Conservation (phyloP, 1,140 invertebrate species). For the Acarapis woodi region DNA sequence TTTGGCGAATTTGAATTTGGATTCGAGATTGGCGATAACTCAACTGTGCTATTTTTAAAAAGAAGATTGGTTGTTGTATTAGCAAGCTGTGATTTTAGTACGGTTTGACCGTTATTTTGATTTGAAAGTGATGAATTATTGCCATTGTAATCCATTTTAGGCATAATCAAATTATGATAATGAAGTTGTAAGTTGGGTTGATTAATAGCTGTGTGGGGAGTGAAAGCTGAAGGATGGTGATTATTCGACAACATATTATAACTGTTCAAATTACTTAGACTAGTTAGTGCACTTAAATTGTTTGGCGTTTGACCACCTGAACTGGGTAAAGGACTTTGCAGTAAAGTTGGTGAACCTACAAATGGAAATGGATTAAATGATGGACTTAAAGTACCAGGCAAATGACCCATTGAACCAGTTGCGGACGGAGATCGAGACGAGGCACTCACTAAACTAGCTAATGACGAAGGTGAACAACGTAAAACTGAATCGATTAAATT, state of each 20-base stretch:
- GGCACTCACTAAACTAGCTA: slow-evolving; percentile 65
- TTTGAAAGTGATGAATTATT: neutral
- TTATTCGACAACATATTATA: neutral
- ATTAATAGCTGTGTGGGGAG: neutral
- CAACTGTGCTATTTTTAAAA: too few relatives aligned
- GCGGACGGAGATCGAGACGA: slow-evolving; percentile 23
- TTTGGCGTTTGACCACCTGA: slow-evolving; percentile 5
- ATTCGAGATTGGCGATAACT: too few relatives aligned
- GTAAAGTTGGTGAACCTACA: slow-evolving; percentile 7
- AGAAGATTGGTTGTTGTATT: too few relatives aligned
- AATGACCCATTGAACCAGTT: slow-evolving; percentile 71
- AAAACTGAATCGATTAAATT: slow-evolving; percentile 83
- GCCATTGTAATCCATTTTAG: neutral
- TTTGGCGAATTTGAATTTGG: too few relatives aligned
- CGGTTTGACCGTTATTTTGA: neutral
- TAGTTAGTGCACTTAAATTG: too few relatives aligned
- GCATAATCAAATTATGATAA: neutral
- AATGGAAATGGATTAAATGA: slow-evolving; percentile 9
- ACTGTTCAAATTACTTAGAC: too few relatives aligned
- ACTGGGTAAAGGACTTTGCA: slow-evolving; percentile 10
- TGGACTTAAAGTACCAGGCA: slow-evolving; percentile 25
- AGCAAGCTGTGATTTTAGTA: neutral
- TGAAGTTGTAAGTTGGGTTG: neutral
- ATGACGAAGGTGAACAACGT: slow-evolving; percentile 66
- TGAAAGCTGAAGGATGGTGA: slow-evolving; percentile 3